phyloP scores from a whole-genome alignment of 2,888 invertebrate genomes.

The Megalurothrips usitatus region DNA sequence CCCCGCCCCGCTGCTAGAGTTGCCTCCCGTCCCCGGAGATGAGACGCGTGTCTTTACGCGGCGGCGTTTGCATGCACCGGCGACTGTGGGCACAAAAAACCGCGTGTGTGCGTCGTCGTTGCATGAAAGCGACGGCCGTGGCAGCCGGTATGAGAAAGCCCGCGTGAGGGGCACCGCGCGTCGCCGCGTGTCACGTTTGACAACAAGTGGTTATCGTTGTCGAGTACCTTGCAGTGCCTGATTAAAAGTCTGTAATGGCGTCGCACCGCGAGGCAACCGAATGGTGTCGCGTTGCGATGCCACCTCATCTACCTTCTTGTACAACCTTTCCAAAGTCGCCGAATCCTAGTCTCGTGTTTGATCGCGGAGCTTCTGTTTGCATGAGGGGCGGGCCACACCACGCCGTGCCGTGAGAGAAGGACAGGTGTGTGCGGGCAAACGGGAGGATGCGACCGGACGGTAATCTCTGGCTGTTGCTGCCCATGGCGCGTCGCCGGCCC shows the following conservation, averaged over 20 bases:
- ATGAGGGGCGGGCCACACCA: too few species aligned
- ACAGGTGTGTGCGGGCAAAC: not conserved
- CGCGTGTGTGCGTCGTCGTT: not conserved
- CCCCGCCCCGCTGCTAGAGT: not conserved
- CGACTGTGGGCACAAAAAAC: not conserved
- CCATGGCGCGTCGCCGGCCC: not conserved
- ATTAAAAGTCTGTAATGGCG: too few species aligned
- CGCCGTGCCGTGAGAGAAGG: not conserved
- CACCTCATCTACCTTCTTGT: too few species aligned
- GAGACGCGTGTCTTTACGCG: not conserved
- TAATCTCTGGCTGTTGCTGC: not conserved
- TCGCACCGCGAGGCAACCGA: too few species aligned
- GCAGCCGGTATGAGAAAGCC: not conserved
- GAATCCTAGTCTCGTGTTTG: too few species aligned
- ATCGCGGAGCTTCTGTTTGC: too few species aligned
- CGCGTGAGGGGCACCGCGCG: not conserved
- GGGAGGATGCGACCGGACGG: not conserved
- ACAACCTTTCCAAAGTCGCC: too few species aligned
- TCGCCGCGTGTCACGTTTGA: not conserved
- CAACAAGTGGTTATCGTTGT: too few species aligned
- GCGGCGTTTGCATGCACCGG: not conserved
- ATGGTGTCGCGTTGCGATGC: too few species aligned
- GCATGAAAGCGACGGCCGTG: not conserved
- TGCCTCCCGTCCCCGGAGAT: not conserved
- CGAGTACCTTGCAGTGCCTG: too few species aligned